These are phyloP conservation scores for Conus canariensis DNA, from an alignment of 2,888 invertebrate genomes.

Conservation along the genomic window DNA sequence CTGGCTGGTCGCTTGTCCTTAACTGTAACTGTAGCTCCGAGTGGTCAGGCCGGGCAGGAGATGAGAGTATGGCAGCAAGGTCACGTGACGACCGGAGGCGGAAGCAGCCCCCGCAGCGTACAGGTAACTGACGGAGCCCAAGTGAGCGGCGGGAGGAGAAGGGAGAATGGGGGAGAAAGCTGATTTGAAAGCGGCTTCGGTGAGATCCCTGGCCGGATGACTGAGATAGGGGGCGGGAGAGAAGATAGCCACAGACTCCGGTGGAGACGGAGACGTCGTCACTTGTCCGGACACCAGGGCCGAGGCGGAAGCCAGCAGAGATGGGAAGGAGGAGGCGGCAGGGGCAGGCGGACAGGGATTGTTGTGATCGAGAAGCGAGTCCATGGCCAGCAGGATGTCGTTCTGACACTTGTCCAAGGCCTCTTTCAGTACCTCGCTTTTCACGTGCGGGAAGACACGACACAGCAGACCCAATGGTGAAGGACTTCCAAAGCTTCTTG, in stretches of 20 bases:
- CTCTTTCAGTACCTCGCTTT: slow-evolving; percentile 91
- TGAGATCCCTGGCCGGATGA: slow-evolving; percentile 50
- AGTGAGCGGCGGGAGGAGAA: slow-evolving; percentile 62
- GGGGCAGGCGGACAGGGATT: slow-evolving; percentile 53
- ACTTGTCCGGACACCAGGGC: slow-evolving; percentile 59
- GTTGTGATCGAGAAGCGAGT: slow-evolving; percentile 84
- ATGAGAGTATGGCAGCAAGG: slow-evolving; percentile 66
- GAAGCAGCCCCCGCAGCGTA: slow-evolving; percentile 57
- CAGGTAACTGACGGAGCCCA: slow-evolving; percentile 70
- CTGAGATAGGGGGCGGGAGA: slow-evolving; percentile 62
- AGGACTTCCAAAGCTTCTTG: neutral
- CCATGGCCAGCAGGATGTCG: slow-evolving; percentile 95
- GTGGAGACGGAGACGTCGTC: slow-evolving; percentile 9
- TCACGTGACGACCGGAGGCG: neutral
- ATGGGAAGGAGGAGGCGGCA: neutral
- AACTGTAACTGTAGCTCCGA: slow-evolving; percentile 62
- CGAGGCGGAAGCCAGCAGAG: neutral
- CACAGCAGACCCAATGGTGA: slow-evolving; percentile 89
- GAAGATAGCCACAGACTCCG: slow-evolving; percentile 59
- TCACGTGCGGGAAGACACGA: slow-evolving; percentile 92
- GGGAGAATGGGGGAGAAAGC: slow-evolving; percentile 74
- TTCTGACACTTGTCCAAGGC: slow-evolving; percentile 91
- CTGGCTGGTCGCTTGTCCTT: neutral
- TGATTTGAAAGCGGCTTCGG: slow-evolving; percentile 68
- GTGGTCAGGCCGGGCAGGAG: slow-evolving; percentile 66